phyloP scores from a whole-genome alignment of 2,888 invertebrate genomes.

The Parnassius orleans region DNA sequence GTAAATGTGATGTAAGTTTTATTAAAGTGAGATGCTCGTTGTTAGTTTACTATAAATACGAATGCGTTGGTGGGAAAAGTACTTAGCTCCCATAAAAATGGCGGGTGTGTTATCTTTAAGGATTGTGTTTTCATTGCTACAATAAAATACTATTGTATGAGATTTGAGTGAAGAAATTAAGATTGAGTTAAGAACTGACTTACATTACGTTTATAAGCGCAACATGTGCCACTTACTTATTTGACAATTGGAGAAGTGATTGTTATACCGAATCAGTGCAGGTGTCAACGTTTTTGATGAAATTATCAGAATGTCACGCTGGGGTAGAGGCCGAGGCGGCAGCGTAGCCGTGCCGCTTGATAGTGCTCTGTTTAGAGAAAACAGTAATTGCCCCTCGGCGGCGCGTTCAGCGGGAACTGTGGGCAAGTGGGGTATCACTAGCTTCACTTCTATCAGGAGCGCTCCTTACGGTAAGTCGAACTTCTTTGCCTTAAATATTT shows the following conservation, averaged over 20 bases:
- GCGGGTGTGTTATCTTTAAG: constrained; percentile 80
- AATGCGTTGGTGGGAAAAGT: constrained; percentile 66
- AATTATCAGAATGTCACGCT: constrained; percentile 82
- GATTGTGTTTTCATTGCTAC: constrained; percentile 74
- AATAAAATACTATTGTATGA: constrained; percentile 56
- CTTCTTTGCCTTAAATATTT: constrained; percentile 31
- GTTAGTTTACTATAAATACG: constrained; percentile 42
- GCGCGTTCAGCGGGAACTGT: constrained; percentile 94
- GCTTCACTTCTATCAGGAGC: constrained; percentile 94
- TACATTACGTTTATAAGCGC: constrained; percentile 40
- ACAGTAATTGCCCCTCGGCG: constrained; percentile 92
- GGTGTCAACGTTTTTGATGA: constrained; percentile 76
- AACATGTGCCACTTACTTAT: constrained; percentile 56
- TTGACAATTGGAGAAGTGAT: constrained; percentile 62
- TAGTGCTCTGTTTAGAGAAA: constrained; percentile 84
- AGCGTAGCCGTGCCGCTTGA: constrained; percentile 84
- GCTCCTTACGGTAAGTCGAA: constrained; percentile 84
- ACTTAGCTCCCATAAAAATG: constrained; percentile 76
- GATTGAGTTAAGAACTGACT: constrained; percentile 36
- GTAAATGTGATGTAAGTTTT: constrained; percentile 50
- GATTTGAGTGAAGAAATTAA: constrained; percentile 44
- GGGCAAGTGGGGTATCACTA: constrained; percentile 97
- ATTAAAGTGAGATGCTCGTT: constrained; percentile 44
- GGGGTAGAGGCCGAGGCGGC: constrained; percentile 82
- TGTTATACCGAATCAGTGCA: constrained; percentile 56